Base-by-base conservation (phyloP, 2,888 invertebrate species). In the Odontomyia ornata region DNA sequence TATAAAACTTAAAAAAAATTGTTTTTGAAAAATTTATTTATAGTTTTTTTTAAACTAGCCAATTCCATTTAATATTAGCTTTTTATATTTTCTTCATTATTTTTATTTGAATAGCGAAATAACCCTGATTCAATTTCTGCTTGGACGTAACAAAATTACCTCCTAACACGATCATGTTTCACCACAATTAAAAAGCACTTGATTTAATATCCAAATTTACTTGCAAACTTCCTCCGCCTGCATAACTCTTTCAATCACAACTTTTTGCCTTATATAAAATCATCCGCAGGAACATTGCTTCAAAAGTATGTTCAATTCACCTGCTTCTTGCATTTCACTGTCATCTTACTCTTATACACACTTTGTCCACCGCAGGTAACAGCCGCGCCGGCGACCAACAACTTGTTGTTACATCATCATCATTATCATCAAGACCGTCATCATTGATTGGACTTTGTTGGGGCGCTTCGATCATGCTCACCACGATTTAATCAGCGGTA, bases 391-490 rank as follows among this genome's bases (percentile, higher is more conserved):
- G 5, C 36, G 36, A 36, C 36, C 36, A 36, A 36, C 36, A 36
- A 18, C 15, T 52, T 15, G 52, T 52, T 52, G 15, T 15, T 13
- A 5, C 52, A 60, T 25, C 60, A 23, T 23, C 36, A 18, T 25
- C 25, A 25, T 60, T 18, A 21, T 60, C 60, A 60, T 60, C 25
- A 36, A 36, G 5, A 3, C 23, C 23, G 60, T 60, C 64, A 64
- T 64, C 64, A 64, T 27, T 18, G 64, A 64, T 64, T 11, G 64
- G 28, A 64, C 64, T 64, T 36, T 36, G 36, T 36, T 30, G n/a
- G 64, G 64, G 64, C 30, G 64, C 64, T 18, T 21, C 23, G 30
- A 64, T 64, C 30, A 64, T 64, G 27, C 64, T 64, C 30, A 64
- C 27, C 60, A 21, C 21, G 60, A 18, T 25, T 60, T 60, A 13